Evolutionary conservation across 2,888 invertebrate species (phyloP), one percentile per base, ranked within the genome.

Genomic region (Amphiduros pacificus): DNA sequence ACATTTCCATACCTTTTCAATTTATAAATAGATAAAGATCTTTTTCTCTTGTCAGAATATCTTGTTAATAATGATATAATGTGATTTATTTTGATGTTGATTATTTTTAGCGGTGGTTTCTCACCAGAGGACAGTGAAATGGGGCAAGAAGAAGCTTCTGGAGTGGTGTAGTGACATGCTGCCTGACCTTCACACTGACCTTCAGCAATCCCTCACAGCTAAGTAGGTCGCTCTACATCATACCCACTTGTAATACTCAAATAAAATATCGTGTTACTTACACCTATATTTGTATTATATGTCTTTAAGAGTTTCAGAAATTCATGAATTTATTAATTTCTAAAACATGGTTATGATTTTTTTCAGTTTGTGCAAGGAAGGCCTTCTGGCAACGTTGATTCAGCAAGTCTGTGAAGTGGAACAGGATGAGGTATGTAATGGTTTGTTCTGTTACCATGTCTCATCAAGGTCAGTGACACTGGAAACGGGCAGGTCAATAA

Each of bases 81-180:
- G 9, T 36, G 14, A 36, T 36, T 9, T 14, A 36, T 36, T 36
- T 9, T 11, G 9, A 11, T 36, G 14, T 36, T 36, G 9, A n/a
- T n/a, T n/a, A n/a, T 5, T 62, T 3, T 60, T 40, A 31, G 65
- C 66, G 5, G 67, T 76, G 77, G 70, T 36, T 68, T 71, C 57
- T 68, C 71, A 57, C 71, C 72, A 74, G 63, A 71, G 76, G 28
- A 76, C 74, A 60, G 74, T 76, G 26, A 74, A 76, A 2, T 70
- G 73, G 29, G 77, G 74, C 14, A 75, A 76, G 66, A 74, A 72
- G 59, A 50, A 70, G 1, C 63, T 77, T n/a, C 64, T 77, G 50
- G 76, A 77, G 32, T 78, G 78, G 78, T 61, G 58, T 40, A 32
- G 44, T n/a, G n/a, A 48, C 36, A 58, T 58, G 32, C 58, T 58